Evolutionary conservation across 2,888 invertebrate species (phyloP).

Genomic region (Dendrolimus pini): DNA sequence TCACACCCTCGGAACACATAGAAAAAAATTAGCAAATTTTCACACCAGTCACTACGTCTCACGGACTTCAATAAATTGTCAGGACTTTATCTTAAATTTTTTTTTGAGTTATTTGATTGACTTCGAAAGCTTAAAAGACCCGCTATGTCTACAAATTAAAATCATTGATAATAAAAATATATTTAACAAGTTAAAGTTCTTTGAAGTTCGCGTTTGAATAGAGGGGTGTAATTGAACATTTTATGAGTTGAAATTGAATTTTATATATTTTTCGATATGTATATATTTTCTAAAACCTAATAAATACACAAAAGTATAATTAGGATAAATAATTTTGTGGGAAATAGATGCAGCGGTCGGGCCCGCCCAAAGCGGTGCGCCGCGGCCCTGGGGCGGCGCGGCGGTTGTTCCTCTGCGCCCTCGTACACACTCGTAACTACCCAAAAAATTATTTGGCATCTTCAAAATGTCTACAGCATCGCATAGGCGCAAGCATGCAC

Average conservation of each 20-base stretch:
- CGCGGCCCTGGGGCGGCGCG: slow-evolving; percentile 42
- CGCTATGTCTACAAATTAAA: slow-evolving; percentile 23
- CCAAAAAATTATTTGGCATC: slow-evolving; percentile 43
- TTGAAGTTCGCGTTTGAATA: slow-evolving; percentile 17
- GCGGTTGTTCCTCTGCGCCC: slow-evolving; percentile 40
- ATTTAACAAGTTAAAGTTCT: slow-evolving; percentile 4
- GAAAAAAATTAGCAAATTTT: slow-evolving; percentile 52
- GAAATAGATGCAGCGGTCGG: slow-evolving; percentile 21
- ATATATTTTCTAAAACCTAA: slow-evolving; percentile 12
- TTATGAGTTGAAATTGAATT: slow-evolving; percentile 15
- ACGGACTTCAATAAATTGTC: slow-evolving; percentile 31
- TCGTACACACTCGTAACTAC: slow-evolving; percentile 31
- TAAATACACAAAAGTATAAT: slow-evolving; percentile 24
- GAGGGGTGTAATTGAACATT: slow-evolving; percentile 18
- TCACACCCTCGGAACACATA: slow-evolving; percentile 17
- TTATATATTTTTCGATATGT: slow-evolving; percentile 30
- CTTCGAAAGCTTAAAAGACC: slow-evolving; percentile 21
- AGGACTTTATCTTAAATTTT: slow-evolving; percentile 19
- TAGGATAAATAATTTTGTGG: slow-evolving; percentile 6
- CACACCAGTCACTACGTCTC: slow-evolving; percentile 26
- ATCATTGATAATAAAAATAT: slow-evolving; percentile 18
- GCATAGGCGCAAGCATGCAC: slow-evolving; percentile 57
- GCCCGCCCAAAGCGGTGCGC: slow-evolving; percentile 43
- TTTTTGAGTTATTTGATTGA: slow-evolving; percentile 15
- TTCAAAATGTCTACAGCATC: slow-evolving; percentile 33